These are phyloP conservation scores for Danionella dracula DNA, from an alignment of 2,797 vertebrate species.

Conservation along the genomic window DNA sequence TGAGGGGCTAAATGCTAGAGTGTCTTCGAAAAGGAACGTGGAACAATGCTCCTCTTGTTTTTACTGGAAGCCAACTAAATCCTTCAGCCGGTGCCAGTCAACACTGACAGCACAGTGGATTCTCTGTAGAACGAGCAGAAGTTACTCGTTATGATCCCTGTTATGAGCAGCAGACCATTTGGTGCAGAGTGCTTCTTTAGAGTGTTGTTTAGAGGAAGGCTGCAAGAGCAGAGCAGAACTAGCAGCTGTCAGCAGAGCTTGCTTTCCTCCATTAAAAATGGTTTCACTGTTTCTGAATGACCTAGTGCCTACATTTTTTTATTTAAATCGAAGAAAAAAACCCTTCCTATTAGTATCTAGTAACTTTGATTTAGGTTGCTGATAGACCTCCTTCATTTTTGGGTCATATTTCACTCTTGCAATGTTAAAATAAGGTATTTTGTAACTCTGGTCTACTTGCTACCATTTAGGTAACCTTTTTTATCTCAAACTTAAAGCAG, in stretches of 20 bases:
- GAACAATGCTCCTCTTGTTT: slow-evolving; percentile 33
- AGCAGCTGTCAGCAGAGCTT: not conserved
- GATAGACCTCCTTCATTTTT: not conserved
- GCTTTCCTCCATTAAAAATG: not conserved
- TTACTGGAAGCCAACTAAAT: slow-evolving; percentile 6
- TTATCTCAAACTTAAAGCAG: too few species aligned
- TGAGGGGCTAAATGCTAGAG: slow-evolving; percentile 11
- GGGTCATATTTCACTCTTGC: not conserved
- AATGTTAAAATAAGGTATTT: too few species aligned
- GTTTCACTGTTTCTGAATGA: not conserved
- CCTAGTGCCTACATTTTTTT: too few species aligned
- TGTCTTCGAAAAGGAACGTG: not conserved
- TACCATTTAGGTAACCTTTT: too few species aligned
- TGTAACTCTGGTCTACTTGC: too few species aligned
- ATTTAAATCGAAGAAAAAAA: not conserved
- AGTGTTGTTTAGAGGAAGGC: not conserved
- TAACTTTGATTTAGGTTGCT: not conserved
- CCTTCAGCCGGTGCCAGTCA: not conserved
- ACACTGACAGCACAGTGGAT: not conserved
- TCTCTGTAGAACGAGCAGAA: not conserved
- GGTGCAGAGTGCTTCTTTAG: not conserved
- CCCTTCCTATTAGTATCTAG: not conserved
- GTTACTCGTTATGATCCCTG: too few species aligned
- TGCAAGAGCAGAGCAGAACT: not conserved
- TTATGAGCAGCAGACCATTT: not conserved